A percentile compares a stretch with the other conserved stretches of the same genome.
These are phyloP conservation scores for Blastobasis adustella DNA, from an alignment of 2,888 invertebrate species.

Conservation along the genomic window DNA sequence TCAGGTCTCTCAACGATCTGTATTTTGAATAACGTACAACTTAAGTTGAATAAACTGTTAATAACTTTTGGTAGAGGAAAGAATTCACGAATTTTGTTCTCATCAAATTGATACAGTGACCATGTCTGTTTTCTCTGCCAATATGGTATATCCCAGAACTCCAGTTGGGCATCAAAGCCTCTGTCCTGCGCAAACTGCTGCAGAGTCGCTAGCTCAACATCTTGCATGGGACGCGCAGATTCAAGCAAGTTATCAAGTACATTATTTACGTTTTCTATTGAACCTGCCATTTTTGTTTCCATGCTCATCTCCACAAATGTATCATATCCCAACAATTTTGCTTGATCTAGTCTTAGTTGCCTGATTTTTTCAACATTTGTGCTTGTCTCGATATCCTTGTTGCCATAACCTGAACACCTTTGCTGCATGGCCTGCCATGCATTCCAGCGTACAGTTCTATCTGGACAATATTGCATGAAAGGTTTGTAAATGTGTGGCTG, in stretches of 20 bases:
- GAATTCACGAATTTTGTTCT: constrained; percentile 83
- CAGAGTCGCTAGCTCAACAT: constrained; percentile 81
- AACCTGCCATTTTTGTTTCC: constrained; percentile 94
- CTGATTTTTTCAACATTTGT: constrained; percentile 86
- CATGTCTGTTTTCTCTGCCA: constrained; percentile 87
- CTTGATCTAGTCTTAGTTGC: constrained; percentile 78
- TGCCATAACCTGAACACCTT: constrained; percentile 79
- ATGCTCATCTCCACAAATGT: constrained; percentile 90
- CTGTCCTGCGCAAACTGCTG: constrained; percentile 82
- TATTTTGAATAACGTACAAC: constrained; percentile 85
- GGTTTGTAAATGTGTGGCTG: constrained; percentile 81
- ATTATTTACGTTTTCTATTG: constrained; percentile 81
- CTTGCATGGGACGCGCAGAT: constrained; percentile 83
- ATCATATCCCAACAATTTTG: constrained; percentile 85
- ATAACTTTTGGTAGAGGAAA: constrained; percentile 89
- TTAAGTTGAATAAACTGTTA: constrained; percentile 83
- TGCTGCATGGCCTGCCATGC: constrained; percentile 87
- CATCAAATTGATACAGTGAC: constrained; percentile 79
- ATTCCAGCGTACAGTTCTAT: constrained; percentile 85
- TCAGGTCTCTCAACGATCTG: constrained; percentile 79
- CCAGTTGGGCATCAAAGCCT: constrained; percentile 81
- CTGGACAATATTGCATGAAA: constrained; percentile 90
- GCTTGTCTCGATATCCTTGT: constrained; percentile 80
- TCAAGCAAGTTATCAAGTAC: constrained; percentile 80
- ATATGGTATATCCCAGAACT: constrained; percentile 90